These are phyloP conservation scores for Merluccius polli DNA, from an alignment of 2,797 vertebrate genomes.

Conservation along the genomic window DNA sequence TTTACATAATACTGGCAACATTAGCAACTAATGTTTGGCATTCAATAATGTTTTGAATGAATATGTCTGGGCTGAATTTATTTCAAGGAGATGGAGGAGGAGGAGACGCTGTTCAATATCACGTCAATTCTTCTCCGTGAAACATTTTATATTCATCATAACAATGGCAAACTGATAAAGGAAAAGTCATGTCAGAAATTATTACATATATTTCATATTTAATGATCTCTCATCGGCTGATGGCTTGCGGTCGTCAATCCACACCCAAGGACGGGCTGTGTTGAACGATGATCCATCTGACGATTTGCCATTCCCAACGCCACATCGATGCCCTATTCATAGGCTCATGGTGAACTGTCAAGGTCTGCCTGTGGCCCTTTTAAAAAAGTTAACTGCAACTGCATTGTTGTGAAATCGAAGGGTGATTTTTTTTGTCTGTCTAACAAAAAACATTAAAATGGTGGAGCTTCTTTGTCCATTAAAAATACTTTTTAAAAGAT, in stretches of 20 bases:
- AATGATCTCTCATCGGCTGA: not conserved
- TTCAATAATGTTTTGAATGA: not conserved
- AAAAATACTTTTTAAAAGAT: not conserved
- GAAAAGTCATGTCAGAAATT: not conserved
- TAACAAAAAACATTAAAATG: not conserved
- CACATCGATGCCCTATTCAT: constrained; percentile 28
- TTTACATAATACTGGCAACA: not conserved
- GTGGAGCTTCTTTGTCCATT: not conserved
- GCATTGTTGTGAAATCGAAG: not conserved
- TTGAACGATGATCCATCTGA: constrained; percentile 14
- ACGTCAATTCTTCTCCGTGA: not conserved
- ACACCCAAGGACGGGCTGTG: constrained; percentile 11
- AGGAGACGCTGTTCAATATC: not conserved
- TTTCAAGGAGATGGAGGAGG: not conserved
- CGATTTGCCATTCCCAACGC: constrained; percentile 20
- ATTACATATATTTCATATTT: not conserved
- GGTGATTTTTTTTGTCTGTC: not conserved
- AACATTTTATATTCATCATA: not conserved
- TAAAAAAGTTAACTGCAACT: not conserved
- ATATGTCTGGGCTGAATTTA: not conserved
- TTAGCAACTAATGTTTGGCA: not conserved
- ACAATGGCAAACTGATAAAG: not conserved
- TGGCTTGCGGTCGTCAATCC: constrained; percentile 4
- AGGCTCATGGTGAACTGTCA: constrained; percentile 9
- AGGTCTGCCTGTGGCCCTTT: not conserved